These are phyloP conservation scores for Drosophila sucinea DNA, from an alignment of 1,140 invertebrate species.

Conservation along the genomic window DNA sequence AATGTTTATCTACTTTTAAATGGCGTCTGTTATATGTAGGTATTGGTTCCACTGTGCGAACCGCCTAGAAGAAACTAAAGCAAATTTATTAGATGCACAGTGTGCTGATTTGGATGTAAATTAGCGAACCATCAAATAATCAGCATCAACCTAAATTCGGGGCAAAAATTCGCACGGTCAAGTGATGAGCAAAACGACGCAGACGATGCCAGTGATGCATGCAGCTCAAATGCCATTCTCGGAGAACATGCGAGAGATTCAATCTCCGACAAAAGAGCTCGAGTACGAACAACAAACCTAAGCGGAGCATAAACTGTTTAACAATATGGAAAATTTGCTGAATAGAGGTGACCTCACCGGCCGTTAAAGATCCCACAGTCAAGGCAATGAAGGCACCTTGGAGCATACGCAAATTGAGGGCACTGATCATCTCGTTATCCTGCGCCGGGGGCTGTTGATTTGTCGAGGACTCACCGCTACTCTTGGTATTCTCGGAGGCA, in stretches of 20 bases:
- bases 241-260: conserved; percentile 19
- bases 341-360: conserved; percentile 45
- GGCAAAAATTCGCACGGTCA: conserved; percentile 60
- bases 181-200: conserved; percentile 30
- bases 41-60: background rate
- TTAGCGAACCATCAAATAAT: conserved; percentile 34
- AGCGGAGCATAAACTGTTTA: background rate
- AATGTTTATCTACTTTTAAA: no score
- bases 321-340: background rate
- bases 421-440: conserved; percentile 83
- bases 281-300: conserved; percentile 37
- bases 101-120: conserved; percentile 40
- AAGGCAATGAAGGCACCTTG: conserved; percentile 88
- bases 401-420: conserved; percentile 87
- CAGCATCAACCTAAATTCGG: conserved; percentile 53
- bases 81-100: conserved; percentile 24
- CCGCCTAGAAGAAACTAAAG: background rate
- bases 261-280: conserved; percentile 44
- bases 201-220: conserved; percentile 43
- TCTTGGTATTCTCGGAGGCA: conserved; percentile 43
- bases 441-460: conserved; percentile 23
- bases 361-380: conserved; percentile 84
- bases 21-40: no score
- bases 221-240: conserved; percentile 30
- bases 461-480: conserved; percentile 17